Evolutionary conservation across 2,888 invertebrate species (phyloP).

Genomic region (Eremobia ochroleuca): DNA sequence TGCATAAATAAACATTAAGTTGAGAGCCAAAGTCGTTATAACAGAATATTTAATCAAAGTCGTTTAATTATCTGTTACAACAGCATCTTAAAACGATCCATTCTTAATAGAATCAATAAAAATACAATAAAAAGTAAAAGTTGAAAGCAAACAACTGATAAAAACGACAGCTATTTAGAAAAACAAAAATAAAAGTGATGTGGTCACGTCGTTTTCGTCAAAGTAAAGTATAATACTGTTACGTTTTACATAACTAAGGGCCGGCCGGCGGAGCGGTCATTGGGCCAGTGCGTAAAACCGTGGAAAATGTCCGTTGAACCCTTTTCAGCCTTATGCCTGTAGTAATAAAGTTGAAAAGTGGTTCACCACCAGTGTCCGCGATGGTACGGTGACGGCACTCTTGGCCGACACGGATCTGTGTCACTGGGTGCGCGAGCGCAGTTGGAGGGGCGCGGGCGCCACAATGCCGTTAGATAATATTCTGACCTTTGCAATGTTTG

Average conservation of each 20-base stretch:
- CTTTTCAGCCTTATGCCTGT: neutral
- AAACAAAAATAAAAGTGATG: conserved; percentile 55
- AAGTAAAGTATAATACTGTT: conserved; percentile 66
- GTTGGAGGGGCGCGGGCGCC: conserved; percentile 49
- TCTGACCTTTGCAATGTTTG: conserved; percentile 83
- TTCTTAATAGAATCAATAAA: neutral
- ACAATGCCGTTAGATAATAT: conserved; percentile 83
- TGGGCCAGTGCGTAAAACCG: conserved; percentile 62
- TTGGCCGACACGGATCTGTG: conserved; percentile 73
- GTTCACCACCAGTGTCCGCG: neutral
- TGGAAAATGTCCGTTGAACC: neutral
- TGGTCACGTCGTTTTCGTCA: conserved; percentile 46
- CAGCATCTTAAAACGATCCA: conserved; percentile 6
- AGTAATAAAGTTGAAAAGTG: neutral
- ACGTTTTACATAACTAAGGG: conserved; percentile 79
- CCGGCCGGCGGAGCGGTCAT: conserved; percentile 77
- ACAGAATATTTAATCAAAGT: conserved; percentile 19
- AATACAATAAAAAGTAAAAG: conserved; percentile 43
- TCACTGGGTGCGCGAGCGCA: conserved; percentile 77
- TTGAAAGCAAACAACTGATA: conserved; percentile 24
- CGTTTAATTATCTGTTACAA: conserved; percentile 12
- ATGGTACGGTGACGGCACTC: conserved; percentile 74
- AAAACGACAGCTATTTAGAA: conserved; percentile 52
- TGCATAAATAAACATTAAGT: neutral
- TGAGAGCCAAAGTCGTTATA: neutral